Evolutionary conservation across 2,888 invertebrate genomes (phyloP).

Genomic region (Pristionchus mayeri): DNA sequence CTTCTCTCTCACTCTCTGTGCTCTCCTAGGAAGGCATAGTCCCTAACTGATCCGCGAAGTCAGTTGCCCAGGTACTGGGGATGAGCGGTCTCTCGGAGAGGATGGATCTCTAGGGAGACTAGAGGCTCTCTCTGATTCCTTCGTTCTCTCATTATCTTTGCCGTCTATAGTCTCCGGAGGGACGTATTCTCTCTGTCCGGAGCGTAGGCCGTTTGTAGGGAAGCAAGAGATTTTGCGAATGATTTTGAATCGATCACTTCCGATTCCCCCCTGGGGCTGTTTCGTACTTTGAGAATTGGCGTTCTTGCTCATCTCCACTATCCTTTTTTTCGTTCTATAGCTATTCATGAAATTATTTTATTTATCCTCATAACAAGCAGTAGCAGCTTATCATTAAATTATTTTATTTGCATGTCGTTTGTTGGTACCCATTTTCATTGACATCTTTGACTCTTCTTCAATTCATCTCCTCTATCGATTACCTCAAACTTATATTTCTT

Average conservation of each 20-base stretch:
- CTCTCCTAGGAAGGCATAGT: not conserved
- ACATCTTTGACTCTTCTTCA: too few relatives aligned
- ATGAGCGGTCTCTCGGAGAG: not conserved
- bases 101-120: not conserved
- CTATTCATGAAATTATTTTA: too few relatives aligned
- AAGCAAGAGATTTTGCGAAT: not conserved
- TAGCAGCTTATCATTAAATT: too few relatives aligned
- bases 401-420: too few relatives aligned
- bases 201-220: constrained; percentile 1
- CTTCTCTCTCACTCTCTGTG: not conserved
- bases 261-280: not conserved
- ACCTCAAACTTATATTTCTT: not conserved
- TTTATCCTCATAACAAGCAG: too few relatives aligned
- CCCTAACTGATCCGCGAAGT: not conserved
- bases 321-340: too few relatives aligned
- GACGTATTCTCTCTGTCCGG: not conserved
- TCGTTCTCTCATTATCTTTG: not conserved
- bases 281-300: constrained; percentile 12
- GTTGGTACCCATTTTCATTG: too few relatives aligned
- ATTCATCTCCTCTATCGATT: not conserved
- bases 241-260: not conserved
- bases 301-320: too few relatives aligned
- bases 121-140: constrained; percentile 6
- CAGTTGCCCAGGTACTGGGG: constrained; percentile 11
- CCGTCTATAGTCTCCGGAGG: not conserved